Evolutionary conservation across 2,888 invertebrate species (phyloP), one percentile per base, ranked within the genome.

Genomic region (Lissocephala sabroskyi): DNA sequence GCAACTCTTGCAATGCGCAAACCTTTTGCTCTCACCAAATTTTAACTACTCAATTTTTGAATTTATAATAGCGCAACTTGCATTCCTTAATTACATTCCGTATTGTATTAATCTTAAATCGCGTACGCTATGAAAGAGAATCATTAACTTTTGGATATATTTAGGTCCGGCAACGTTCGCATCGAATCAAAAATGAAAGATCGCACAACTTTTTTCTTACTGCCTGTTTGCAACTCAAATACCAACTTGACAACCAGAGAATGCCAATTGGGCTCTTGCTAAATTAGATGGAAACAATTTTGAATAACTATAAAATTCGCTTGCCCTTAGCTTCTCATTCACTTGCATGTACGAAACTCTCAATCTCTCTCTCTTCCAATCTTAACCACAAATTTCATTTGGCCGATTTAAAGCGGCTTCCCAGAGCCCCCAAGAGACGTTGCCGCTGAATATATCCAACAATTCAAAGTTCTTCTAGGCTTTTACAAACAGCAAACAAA

Each of bases 401-500:
- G 7, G 23, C 3, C 4, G 32, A 28, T 18, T 35, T n/a, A n/a
- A n/a, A n/a, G 9, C 16, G 19, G 32, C 36, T 28, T 41, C 49
- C 49, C 33, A 6, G 13, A 35, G 33, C 37, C 47, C 35, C n/a
- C 35, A 46, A 33, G n/a, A 33, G 55, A 49, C 75, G 71, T 75
- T 77, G 79, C 63, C 65, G 62, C 68, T 75, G 79, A 82, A 82
- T 83, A 84, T 82, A 83, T 82, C 77, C 78, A 66, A 71, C 77
- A 66, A 70, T 46, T 41, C 49, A 41, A 70, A 82, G 82, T 73
- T 84, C 84, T 84, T 84, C 84, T 84, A 84, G 81, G 84, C 84
- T 84, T 84, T 84, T 84, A 84, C 84, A 84, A 84, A 84, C 84
- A 84, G 82, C 78, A 76, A 68, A 68, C 73, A n/a, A n/a, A n/a